Conservation (phyloP, 2,797 vertebrate species). For the Parauchenoglanis punctatus region DNA sequence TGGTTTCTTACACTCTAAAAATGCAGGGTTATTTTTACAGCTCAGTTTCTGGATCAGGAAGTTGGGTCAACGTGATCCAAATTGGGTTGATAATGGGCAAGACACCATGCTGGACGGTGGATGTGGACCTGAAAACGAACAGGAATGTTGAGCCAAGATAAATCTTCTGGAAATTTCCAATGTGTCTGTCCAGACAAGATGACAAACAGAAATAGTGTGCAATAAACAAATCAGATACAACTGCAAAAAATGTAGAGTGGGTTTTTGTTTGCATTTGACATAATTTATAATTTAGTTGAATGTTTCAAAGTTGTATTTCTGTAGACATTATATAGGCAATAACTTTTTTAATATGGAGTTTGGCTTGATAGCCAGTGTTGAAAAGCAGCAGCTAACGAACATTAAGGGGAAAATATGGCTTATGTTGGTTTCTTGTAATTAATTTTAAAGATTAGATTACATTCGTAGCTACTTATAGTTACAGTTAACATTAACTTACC, state of each 20-base stretch:
- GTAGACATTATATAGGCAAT: background rate
- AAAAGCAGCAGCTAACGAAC: background rate
- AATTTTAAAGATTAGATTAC: background rate
- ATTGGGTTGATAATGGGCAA: background rate
- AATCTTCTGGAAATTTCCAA: background rate
- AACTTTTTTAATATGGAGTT: background rate
- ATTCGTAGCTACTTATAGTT: background rate
- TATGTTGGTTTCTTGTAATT: background rate
- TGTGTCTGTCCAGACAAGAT: no score
- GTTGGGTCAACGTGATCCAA: background rate
- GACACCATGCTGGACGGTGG: background rate
- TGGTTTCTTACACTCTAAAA: background rate
- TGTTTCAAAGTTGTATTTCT: background rate
- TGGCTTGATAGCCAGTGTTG: background rate
- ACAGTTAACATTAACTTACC: background rate
- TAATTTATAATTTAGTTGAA: background rate
- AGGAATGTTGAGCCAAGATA: background rate
- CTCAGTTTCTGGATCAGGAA: background rate
- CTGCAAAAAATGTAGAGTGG: background rate
- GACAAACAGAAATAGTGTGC: background rate
- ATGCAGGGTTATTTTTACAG: conserved; percentile 13
- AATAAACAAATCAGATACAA: background rate
- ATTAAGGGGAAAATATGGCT: background rate
- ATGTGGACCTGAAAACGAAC: background rate
- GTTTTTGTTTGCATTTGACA: background rate